Base-by-base conservation (phyloP, 2,888 invertebrate genomes). In the Blastobasis lacticolella region DNA sequence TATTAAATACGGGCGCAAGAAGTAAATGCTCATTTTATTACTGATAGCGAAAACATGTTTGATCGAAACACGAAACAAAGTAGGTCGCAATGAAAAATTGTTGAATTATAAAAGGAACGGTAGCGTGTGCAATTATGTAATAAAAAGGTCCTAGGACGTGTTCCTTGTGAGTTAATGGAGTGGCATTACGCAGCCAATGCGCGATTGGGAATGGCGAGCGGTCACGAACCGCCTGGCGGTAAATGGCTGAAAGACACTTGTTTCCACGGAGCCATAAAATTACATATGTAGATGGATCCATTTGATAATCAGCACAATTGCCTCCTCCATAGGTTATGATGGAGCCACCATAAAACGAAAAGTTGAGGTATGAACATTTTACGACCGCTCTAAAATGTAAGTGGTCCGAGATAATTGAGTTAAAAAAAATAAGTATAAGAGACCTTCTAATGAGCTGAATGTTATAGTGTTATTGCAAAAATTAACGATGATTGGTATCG, bases 221-320 rank as follows among this genome's bases (percentile, higher is more conserved):
- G 68, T 66, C 69, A 69, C 63, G 71, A 70, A 64, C 62, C 42
- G 42, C 23, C 23, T 23, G 72, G 63, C 69, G 67, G 64, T 73
- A 69, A 70, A 69, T 66, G 42, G 9, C 66, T 70, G 84, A 85
- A 85, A 79, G 81, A 86, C 85, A 85, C 81, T 83, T 78, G 81
- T 67, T 54, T 56, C 54, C 67, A 74, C 59, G 70, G 72, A 75
- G 69, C 64, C 71, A 73, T 78, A 76, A 78, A 80, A 80, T 78
- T 77, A 73, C 69, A 69, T 73, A 80, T 78, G 75, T 72, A 79
- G 71, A 78, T 81, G 64, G 64, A 74, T 70, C 65, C 67, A 58
- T 64, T 54, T 54, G 69, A 73, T 70, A 67, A 53, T 56, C 67
- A 67, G 63, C 58, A 60, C 59, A 61, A 71, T 60, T 58, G 61